phyloP scores from a whole-genome alignment of 1,140 invertebrate genomes.

The Diplogasteroides magnus region DNA sequence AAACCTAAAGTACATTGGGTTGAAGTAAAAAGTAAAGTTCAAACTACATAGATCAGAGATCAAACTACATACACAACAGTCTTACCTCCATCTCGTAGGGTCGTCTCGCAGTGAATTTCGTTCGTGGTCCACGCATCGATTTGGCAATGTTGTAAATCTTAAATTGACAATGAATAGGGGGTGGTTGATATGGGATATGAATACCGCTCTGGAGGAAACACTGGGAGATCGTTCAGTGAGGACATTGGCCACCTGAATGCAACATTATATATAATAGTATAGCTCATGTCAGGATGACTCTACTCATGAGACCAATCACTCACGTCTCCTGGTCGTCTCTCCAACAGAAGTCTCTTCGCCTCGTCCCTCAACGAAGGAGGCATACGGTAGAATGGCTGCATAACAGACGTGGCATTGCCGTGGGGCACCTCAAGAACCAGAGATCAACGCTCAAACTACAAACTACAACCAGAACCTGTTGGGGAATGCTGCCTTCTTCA shows the following conservation, averaged over 20 bases:
- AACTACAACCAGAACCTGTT: too few species aligned
- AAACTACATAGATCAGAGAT: too few species aligned
- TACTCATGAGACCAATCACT: too few species aligned
- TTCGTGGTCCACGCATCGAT: neutral
- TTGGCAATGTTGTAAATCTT: neutral
- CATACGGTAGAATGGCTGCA: constrained; percentile 15
- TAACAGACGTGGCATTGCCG: constrained; percentile 1
- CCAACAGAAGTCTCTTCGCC: constrained; percentile 5
- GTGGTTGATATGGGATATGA: neutral
- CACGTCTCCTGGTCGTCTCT: neutral
- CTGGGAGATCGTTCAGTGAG: neutral
- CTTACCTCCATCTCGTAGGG: too few species aligned
- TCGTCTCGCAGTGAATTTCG: too few species aligned
- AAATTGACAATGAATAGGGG: neutral
- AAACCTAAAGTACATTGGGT: too few species aligned
- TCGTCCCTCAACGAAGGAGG: constrained; percentile 16
- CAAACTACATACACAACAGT: too few species aligned
- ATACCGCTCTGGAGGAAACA: neutral
- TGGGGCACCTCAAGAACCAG: neutral
- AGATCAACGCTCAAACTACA: too few species aligned
- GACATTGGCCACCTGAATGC: neutral
- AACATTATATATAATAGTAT: too few species aligned
- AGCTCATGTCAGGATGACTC: too few species aligned
- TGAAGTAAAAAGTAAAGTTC: too few species aligned
- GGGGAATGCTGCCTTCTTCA: constrained; percentile 8